Conservation (phyloP, 92 coral and sea anemone species). For the Phenganax marumi region DNA sequence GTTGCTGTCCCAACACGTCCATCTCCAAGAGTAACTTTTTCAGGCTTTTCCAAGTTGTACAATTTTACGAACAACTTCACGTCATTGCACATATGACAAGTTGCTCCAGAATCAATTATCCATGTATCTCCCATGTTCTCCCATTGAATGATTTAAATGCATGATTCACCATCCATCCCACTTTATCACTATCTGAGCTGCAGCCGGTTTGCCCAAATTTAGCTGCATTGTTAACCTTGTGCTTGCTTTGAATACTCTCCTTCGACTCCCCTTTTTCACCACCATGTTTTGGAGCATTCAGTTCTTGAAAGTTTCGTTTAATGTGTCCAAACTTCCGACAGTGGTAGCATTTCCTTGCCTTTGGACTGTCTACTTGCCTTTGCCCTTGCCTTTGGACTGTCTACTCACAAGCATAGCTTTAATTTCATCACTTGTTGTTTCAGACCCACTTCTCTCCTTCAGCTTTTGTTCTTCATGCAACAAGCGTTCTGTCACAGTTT, state of each 20-base stretch:
- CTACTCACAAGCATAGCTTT: no score
- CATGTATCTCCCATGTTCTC: constrained; percentile 35
- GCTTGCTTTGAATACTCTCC: constrained; percentile 30
- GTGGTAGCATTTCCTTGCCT: constrained; percentile 51
- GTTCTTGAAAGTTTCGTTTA: constrained; percentile 34
- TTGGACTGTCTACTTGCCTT: constrained; percentile 12
- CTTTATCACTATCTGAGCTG: constrained; percentile 57
- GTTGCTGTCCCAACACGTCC: no score
- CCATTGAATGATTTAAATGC: constrained; percentile 17
- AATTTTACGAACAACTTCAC: constrained; percentile 48
- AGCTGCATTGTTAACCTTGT: constrained; percentile 42
- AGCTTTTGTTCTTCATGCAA: background rate
- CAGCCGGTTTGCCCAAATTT: constrained; percentile 40
- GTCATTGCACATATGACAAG: no score
- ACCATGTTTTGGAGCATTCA: no score
- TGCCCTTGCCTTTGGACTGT: no score
- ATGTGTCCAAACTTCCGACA: constrained; percentile 54
- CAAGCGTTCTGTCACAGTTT: no score
- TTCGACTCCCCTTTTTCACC: no score
- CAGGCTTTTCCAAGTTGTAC: constrained; percentile 36
- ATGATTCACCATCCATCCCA: constrained; percentile 45
- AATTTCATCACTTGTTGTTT: background rate
- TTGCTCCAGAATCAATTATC: no score
- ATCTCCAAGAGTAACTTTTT: no score
- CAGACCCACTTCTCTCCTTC: background rate